Evolutionary conservation across 2,797 vertebrate species (phyloP).

Genomic region (Parambassis ranga): DNA sequence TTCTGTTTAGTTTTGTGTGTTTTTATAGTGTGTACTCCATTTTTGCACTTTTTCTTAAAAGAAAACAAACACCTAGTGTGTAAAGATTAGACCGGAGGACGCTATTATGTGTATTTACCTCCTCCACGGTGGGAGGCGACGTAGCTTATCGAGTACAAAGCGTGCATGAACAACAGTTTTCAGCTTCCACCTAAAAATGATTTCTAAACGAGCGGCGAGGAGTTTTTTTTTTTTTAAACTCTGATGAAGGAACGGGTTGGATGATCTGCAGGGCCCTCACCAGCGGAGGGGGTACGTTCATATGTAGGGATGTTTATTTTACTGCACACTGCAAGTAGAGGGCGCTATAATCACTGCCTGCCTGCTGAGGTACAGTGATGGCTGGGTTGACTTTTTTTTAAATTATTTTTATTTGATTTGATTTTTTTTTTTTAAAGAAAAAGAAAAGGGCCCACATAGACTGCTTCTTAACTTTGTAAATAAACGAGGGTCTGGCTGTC

Average conservation of each 20-base stretch:
- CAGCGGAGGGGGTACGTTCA: constrained; percentile 58
- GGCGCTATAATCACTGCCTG: constrained; percentile 51
- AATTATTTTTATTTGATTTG: background rate
- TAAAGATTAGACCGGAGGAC: constrained; percentile 12
- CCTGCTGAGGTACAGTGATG: constrained; percentile 38
- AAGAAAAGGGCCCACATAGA: constrained; percentile 11
- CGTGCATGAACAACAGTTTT: constrained; percentile 52
- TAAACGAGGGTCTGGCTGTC: constrained; percentile 46
- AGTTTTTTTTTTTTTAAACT: background rate
- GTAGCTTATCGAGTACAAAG: constrained; percentile 18
- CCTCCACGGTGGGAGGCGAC: background rate
- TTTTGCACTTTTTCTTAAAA: constrained; percentile 58
- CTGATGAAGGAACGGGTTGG: constrained; percentile 23
- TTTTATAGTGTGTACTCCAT: constrained; percentile 28
- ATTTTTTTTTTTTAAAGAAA: background rate
- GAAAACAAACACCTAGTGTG: background rate
- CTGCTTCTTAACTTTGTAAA: constrained; percentile 63
- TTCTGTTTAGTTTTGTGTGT: constrained; percentile 33
- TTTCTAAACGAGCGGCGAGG: background rate
- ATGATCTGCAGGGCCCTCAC: constrained; percentile 55
- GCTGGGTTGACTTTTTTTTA: constrained; percentile 25
- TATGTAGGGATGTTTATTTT: constrained; percentile 71
- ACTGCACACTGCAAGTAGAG: constrained; percentile 72
- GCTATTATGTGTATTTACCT: constrained; percentile 9
- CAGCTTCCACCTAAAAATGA: constrained; percentile 34